phyloP scores from a whole-genome alignment of 2,113 vertebrate species.

The Gopherus evgoodei region DNA sequence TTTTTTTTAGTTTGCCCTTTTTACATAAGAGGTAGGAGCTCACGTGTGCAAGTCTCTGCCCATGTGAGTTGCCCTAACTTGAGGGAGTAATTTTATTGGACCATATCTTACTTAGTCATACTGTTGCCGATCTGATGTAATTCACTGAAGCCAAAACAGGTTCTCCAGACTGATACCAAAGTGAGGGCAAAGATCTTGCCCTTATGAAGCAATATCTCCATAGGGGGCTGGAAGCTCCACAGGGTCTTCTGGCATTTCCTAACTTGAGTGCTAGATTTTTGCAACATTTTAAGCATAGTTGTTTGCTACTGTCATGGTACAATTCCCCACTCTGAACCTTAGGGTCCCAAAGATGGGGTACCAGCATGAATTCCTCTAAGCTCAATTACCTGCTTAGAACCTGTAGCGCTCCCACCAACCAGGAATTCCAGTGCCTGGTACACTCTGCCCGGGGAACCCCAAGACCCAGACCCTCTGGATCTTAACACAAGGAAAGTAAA shows the following conservation, averaged over 20 bases:
- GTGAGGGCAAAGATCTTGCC: background rate
- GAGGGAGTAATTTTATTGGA: background rate
- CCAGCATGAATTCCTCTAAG: too few relatives aligned
- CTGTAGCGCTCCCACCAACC: too few relatives aligned
- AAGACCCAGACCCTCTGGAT: too few relatives aligned
- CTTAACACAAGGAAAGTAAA: too few relatives aligned
- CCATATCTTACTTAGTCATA: background rate
- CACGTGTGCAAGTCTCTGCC: background rate
- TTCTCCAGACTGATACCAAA: background rate
- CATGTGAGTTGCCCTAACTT: background rate
- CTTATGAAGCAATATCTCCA: background rate
- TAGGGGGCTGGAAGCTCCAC: background rate
- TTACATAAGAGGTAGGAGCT: background rate
- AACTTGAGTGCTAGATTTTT: background rate
- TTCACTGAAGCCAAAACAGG: background rate
- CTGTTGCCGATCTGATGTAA: background rate
- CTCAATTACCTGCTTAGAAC: too few relatives aligned
- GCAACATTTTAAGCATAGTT: background rate
- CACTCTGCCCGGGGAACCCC: too few relatives aligned
- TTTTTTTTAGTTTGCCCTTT: background rate
- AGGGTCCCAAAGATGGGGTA: too few relatives aligned
- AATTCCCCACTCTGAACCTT: too few relatives aligned
- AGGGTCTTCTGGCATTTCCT: background rate
- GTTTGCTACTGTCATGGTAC: background rate
- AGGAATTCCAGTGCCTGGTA: too few relatives aligned